phyloP scores from a whole-genome alignment of 2,888 invertebrate genomes.

The Acronicta psi region DNA sequence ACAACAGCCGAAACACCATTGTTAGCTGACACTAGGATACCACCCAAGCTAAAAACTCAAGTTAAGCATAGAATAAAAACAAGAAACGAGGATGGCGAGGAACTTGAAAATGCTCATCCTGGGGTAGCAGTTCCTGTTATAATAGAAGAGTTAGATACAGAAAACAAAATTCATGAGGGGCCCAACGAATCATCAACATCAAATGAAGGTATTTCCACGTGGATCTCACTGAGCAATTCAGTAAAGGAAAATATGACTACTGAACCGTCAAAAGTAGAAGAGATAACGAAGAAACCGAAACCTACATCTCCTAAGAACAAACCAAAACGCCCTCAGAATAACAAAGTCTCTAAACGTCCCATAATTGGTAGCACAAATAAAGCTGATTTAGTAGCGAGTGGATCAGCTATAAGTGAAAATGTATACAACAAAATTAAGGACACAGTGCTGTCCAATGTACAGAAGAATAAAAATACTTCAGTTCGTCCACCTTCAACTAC shows the following conservation, averaged over 20 bases:
- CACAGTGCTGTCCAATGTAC: constrained; percentile 87
- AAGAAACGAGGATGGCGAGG: constrained; percentile 75
- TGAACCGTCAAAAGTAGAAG: constrained; percentile 78
- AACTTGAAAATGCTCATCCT: constrained; percentile 88
- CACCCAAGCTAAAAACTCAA: constrained; percentile 90
- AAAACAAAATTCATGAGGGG: constrained; percentile 78
- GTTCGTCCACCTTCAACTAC: constrained; percentile 63
- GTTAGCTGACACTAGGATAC: constrained; percentile 89
- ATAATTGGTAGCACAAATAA: constrained; percentile 84
- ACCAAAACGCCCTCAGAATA: constrained; percentile 76
- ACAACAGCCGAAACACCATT: constrained; percentile 76
- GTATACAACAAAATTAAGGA: constrained; percentile 90
- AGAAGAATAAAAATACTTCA: constrained; percentile 83
- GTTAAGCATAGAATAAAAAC: constrained; percentile 82
- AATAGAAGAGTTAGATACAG: constrained; percentile 90
- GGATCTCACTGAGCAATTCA: constrained; percentile 91
- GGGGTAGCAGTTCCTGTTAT: constrained; percentile 91
- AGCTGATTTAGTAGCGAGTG: constrained; percentile 83
- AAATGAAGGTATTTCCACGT: constrained; percentile 92
- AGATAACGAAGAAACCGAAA: constrained; percentile 74
- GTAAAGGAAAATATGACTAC: constrained; percentile 75
- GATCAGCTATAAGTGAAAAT: constrained; percentile 85
- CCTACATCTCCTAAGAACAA: constrained; percentile 73
- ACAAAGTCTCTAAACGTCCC: constrained; percentile 76
- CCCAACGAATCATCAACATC: constrained; percentile 85